A percentile compares a stretch with the other conserved stretches of the same genome.
Conservation (phyloP, 1,140 invertebrate genomes). For the Oscheius sp. region DNA sequence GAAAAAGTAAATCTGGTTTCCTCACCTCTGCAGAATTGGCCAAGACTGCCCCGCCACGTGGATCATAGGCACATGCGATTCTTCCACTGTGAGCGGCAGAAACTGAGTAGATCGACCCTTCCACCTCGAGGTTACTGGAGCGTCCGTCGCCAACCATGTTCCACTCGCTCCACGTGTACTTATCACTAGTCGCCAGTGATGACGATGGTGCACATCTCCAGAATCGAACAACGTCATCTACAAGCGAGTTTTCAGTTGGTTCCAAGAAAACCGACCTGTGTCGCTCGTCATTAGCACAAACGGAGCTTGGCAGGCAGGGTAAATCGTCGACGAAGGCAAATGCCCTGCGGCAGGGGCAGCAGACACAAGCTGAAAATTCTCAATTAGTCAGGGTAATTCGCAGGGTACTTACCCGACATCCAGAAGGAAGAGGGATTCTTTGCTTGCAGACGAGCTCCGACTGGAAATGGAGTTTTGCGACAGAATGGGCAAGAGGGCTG, state of each 20-base stretch:
- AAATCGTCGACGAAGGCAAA: constrained; percentile 93
- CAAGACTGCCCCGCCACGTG: neutral
- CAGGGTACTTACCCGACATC: constrained; percentile 2
- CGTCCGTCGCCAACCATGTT: constrained; percentile 55
- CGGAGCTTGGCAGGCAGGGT: constrained; percentile 92
- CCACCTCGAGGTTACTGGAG: constrained; percentile 54
- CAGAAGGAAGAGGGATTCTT: constrained; percentile 14
- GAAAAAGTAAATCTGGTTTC: neutral
- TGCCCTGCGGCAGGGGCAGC: constrained; percentile 90
- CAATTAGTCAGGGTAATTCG: neutral
- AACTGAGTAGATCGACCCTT: constrained; percentile 46
- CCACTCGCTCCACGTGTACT: constrained; percentile 57
- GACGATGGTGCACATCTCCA: constrained; percentile 48
- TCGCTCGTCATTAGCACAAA: constrained; percentile 79
- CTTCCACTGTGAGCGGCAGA: constrained; percentile 89
- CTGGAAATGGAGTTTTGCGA: constrained; percentile 19
- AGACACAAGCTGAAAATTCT: constrained; percentile 9
- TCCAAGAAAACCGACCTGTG: neutral
- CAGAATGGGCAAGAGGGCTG: constrained; percentile 20
- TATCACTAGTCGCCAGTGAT: neutral
- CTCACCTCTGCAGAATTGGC: neutral
- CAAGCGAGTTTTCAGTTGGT: neutral
- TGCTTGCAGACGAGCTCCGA: constrained; percentile 26
- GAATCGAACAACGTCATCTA: constrained; percentile 74
- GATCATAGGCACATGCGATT: constrained; percentile 92